phyloP scores from a whole-genome alignment of 2,797 vertebrate genomes.

The Tarsius wallacei region DNA sequence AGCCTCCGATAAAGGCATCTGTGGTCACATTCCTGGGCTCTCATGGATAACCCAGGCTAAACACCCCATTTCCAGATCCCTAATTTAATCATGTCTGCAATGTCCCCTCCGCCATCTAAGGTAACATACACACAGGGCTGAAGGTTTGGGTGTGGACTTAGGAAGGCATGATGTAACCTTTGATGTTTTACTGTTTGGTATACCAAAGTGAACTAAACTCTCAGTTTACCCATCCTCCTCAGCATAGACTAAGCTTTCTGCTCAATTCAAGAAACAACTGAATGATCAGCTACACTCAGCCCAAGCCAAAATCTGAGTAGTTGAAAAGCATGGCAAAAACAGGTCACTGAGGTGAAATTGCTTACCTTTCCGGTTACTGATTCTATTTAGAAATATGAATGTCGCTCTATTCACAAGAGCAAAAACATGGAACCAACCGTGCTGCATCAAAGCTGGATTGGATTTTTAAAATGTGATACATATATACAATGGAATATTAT shows the following conservation, averaged over 20 bases:
- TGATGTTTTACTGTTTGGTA: neutral
- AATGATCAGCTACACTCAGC: neutral
- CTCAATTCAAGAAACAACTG: slow-evolving; percentile 24
- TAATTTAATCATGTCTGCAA: neutral
- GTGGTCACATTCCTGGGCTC: neutral
- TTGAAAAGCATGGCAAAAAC: slow-evolving; percentile 19
- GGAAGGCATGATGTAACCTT: neutral
- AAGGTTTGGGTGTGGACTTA: neutral
- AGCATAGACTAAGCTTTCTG: neutral
- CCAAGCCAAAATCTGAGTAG: slow-evolving; percentile 34
- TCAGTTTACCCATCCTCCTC: neutral
- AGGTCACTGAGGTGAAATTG: neutral
- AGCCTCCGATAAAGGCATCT: neutral
- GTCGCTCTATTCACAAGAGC: too few species aligned
- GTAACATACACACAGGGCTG: neutral
- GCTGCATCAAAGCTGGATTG: too few species aligned
- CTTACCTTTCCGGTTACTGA: slow-evolving; percentile 16
- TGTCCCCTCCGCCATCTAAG: neutral
- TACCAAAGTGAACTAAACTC: too few species aligned
- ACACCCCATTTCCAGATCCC: neutral
- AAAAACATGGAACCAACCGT: too few species aligned
- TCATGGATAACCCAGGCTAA: neutral
- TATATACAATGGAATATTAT: too few species aligned
- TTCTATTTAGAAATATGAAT: slow-evolving; percentile 54
- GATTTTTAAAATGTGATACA: too few species aligned